A percentile compares a stretch with the other conserved stretches of the same genome.
Conservation (phyloP, 2,113 vertebrate genomes). For the Serinus canaria region DNA sequence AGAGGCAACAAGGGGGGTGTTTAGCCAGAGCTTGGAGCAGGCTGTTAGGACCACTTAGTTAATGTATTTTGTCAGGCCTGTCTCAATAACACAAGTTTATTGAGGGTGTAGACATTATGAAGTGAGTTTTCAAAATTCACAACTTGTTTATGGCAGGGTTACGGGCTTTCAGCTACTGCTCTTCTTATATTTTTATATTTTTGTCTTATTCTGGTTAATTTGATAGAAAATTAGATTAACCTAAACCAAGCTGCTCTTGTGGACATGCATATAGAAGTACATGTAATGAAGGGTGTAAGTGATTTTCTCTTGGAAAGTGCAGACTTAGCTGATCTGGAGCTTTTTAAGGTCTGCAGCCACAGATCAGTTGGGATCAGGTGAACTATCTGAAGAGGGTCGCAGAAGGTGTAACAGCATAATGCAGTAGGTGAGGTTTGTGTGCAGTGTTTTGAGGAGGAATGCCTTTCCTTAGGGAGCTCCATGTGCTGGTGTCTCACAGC, state of each 20-base stretch:
- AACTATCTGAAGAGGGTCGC: background rate
- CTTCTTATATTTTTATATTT: background rate
- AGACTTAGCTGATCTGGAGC: background rate
- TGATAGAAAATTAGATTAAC: background rate
- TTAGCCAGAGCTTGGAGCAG: background rate
- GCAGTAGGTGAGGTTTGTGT: background rate
- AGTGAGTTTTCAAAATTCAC: background rate
- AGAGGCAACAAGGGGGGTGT: background rate
- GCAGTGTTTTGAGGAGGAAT: background rate
- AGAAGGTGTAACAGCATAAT: background rate
- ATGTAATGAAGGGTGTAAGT: rapidly evolving
- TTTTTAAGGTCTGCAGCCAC: background rate
- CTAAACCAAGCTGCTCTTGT: background rate
- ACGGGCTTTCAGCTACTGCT: background rate
- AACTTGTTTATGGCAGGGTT: background rate
- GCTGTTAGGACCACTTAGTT: rapidly evolving
- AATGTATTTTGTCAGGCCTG: background rate
- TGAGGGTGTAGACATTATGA: background rate
- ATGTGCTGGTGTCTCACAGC: background rate
- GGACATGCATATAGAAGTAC: background rate
- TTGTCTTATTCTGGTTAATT: background rate
- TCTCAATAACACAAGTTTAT: background rate
- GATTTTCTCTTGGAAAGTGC: background rate
- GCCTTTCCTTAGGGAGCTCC: background rate
- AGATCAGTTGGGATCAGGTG: background rate